Conservation (phyloP, 2,888 invertebrate genomes). For the Cosmia pyralina region DNA sequence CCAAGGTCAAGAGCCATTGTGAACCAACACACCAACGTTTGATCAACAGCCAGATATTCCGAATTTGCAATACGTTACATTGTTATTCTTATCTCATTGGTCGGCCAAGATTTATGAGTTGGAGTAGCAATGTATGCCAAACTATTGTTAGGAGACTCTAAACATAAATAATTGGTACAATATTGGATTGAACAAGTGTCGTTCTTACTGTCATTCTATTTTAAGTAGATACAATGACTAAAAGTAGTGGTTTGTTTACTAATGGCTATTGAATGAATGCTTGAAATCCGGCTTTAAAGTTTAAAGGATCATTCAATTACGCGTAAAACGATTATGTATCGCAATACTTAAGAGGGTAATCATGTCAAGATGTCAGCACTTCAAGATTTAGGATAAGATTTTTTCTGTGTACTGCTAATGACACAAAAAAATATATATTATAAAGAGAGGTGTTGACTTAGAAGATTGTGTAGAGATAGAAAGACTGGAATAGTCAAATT, state of each 20-base stretch:
- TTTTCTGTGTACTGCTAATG: slow-evolving; percentile 29
- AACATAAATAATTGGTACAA: slow-evolving; percentile 38
- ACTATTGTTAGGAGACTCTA: slow-evolving; percentile 15
- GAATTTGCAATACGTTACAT: slow-evolving; percentile 66
- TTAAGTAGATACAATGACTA: slow-evolving; percentile 14
- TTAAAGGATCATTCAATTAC: slow-evolving; percentile 45
- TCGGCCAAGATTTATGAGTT: slow-evolving; percentile 58
- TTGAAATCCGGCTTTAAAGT: slow-evolving; percentile 44
- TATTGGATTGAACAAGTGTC: slow-evolving; percentile 49
- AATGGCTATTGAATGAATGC: slow-evolving; percentile 34
- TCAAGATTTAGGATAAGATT: slow-evolving; percentile 23
- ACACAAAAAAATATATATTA: neutral
- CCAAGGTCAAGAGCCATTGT: slow-evolving; percentile 78
- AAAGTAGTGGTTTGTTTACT: slow-evolving; percentile 27
- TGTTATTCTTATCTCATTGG: slow-evolving; percentile 64
- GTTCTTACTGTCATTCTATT: slow-evolving; percentile 53
- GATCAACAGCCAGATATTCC: slow-evolving; percentile 65
- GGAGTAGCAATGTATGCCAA: slow-evolving; percentile 63
- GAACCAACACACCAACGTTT: slow-evolving; percentile 67
- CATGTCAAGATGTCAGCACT: slow-evolving; percentile 34
- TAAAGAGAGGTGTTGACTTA: slow-evolving; percentile 10
- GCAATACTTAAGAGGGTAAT: slow-evolving; percentile 27
- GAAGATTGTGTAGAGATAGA: slow-evolving; percentile 14
- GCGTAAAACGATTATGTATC: slow-evolving; percentile 30
- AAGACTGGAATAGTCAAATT: neutral